Evolutionary conservation across 2,888 invertebrate genomes (phyloP).

Genomic region (Melanotus villosus): DNA sequence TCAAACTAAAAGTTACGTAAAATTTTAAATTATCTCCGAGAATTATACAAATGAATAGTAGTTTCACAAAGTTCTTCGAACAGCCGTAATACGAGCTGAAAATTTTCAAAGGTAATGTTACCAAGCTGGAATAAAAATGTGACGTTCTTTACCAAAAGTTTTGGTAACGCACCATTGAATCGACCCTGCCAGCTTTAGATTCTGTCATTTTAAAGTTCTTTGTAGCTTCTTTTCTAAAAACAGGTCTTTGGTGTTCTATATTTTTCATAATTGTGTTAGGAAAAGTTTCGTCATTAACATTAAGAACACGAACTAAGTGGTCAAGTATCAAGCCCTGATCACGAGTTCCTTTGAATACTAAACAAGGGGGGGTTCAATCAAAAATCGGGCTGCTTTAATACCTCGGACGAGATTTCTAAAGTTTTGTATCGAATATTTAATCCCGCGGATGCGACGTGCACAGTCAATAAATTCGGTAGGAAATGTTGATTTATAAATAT

Average conservation of each 20-base stretch:
- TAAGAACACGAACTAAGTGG: slow-evolving; percentile 7
- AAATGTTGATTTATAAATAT: slow-evolving; percentile 10
- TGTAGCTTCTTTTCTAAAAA: too few relatives aligned
- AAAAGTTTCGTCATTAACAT: not conserved
- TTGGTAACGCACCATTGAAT: too few relatives aligned
- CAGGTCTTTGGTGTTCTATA: not conserved
- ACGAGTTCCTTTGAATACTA: not conserved
- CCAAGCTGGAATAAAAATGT: too few relatives aligned
- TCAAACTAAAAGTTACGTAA: too few relatives aligned
- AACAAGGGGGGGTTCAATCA: not conserved
- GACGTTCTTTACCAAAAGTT: too few relatives aligned
- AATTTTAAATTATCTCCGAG: too few relatives aligned
- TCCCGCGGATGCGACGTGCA: not conserved
- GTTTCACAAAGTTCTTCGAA: too few relatives aligned
- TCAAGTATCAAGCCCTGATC: slow-evolving; percentile 13
- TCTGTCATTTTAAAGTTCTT: too few relatives aligned
- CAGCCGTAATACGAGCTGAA: too few relatives aligned
- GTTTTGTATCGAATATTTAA: slow-evolving; percentile 19
- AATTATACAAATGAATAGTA: too few relatives aligned
- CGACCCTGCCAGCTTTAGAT: too few relatives aligned
- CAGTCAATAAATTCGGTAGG: not conserved
- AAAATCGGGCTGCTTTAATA: slow-evolving; percentile 4
- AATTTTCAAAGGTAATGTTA: too few relatives aligned
- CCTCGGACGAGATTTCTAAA: slow-evolving; percentile 10
- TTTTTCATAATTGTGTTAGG: not conserved